phyloP scores from a whole-genome alignment of 2,797 vertebrate genomes.

The Liasis olivaceus region DNA sequence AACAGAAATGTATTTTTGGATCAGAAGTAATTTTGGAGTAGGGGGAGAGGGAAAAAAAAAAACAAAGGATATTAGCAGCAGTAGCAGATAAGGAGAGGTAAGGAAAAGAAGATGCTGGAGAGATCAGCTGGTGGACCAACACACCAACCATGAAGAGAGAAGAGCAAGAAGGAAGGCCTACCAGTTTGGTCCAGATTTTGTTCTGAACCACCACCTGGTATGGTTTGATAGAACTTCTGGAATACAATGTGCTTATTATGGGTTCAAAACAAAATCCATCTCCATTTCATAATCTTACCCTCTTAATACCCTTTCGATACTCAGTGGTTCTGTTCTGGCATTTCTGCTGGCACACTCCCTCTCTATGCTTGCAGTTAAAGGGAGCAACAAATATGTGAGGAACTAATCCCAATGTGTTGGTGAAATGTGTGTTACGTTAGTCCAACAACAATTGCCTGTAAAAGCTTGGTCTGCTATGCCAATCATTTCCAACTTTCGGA shows the following conservation, averaged over 20 bases:
- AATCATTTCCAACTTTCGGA: neutral
- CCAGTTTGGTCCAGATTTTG: too few relatives aligned
- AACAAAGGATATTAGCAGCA: neutral
- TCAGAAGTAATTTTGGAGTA: neutral
- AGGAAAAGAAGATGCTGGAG: neutral
- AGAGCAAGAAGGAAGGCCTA: too few relatives aligned
- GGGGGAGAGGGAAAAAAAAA: neutral
- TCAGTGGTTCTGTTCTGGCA: neutral
- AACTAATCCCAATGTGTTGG: neutral
- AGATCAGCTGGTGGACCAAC: neutral
- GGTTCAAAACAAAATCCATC: too few relatives aligned
- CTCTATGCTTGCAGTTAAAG: neutral
- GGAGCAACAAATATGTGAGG: neutral
- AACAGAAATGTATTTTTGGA: neutral
- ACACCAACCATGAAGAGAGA: neutral
- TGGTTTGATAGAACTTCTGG: too few relatives aligned
- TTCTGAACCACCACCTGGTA: too few relatives aligned
- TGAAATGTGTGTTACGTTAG: neutral
- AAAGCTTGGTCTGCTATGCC: neutral
- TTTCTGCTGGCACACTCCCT: neutral
- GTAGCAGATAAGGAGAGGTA: neutral
- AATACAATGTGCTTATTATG: too few relatives aligned
- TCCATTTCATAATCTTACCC: too few relatives aligned
- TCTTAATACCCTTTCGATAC: too few relatives aligned
- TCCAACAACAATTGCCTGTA: neutral